Evolutionary conservation across 2,797 vertebrate genomes (phyloP).

Genomic region (Lagodon rhomboides): DNA sequence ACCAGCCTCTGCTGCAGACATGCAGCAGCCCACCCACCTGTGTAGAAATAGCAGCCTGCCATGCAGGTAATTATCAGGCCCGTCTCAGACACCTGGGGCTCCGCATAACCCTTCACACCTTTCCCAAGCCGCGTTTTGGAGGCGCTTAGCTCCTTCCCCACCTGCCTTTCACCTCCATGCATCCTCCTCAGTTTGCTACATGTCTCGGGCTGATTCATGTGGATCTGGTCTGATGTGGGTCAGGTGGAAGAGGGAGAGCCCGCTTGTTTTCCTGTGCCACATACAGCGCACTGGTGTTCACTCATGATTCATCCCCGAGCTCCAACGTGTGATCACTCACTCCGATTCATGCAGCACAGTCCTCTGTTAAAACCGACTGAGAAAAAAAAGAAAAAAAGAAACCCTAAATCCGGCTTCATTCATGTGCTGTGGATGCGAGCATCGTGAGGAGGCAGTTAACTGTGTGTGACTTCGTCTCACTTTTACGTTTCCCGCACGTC

Average conservation of each 20-base stretch:
- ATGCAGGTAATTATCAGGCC: slow-evolving; percentile 81
- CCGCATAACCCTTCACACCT: slow-evolving; percentile 44
- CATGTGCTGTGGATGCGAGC: slow-evolving; percentile 20
- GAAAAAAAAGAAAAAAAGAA: not conserved
- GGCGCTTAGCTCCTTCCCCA: slow-evolving; percentile 36
- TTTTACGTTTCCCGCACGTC: not conserved
- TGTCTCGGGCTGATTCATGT: no score
- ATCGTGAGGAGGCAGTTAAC: slow-evolving; percentile 26
- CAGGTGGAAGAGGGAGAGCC: not conserved
- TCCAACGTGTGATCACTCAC: slow-evolving; percentile 17
- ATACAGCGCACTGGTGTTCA: not conserved
- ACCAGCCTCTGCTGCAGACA: slow-evolving; percentile 68
- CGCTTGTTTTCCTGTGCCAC: slow-evolving; percentile 6
- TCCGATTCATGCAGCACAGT: not conserved
- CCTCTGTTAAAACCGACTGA: not conserved
- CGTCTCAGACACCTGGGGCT: slow-evolving; percentile 65
- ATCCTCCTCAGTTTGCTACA: not conserved
- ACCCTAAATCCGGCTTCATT: slow-evolving; percentile 26
- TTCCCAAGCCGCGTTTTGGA: slow-evolving; percentile 45
- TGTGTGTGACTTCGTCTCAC: slow-evolving; percentile 18
- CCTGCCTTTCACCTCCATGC: slow-evolving; percentile 9
- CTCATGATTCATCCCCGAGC: slow-evolving; percentile 19
- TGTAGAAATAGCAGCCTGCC: slow-evolving; percentile 82
- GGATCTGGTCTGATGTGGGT: not conserved
- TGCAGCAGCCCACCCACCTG: slow-evolving; percentile 82